These are phyloP conservation scores for Pangasius krempfi DNA, from an alignment of 2,797 vertebrate genomes.

Conservation along the genomic window DNA sequence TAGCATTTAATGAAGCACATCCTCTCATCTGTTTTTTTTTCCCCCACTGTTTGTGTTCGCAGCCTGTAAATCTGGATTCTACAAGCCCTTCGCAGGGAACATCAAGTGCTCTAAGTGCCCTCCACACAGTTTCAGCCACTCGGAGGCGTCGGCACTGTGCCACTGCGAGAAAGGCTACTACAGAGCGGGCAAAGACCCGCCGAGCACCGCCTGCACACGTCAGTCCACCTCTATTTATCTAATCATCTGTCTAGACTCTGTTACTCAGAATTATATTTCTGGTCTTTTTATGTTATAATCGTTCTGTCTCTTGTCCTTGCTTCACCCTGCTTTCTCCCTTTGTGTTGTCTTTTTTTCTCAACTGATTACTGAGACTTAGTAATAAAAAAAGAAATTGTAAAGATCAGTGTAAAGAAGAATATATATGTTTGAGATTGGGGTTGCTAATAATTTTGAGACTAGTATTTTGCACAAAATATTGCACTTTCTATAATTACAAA, in stretches of 20 bases:
- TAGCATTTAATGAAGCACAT: constrained; percentile 30
- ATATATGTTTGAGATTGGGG: background rate
- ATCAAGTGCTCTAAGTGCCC: constrained; percentile 96
- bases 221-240: constrained; percentile 66
- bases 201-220: constrained; percentile 96
- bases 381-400: background rate
- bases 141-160: constrained; percentile 89
- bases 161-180: constrained; percentile 95
- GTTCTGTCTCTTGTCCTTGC: background rate
- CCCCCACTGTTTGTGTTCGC: constrained; percentile 43
- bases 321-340: background rate
- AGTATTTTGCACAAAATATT: background rate
- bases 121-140: constrained; percentile 88
- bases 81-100: constrained; percentile 94
- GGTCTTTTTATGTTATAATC: background rate
- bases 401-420: background rate
- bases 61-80: constrained; percentile 95
- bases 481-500: background rate
- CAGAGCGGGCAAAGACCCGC: constrained; percentile 90
- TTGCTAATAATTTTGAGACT: background rate
- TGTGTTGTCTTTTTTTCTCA: background rate
- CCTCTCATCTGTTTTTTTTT: constrained; percentile 13
- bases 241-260: background rate
- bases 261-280: background rate
- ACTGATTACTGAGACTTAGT: background rate